Evolutionary conservation across 2,113 vertebrate genomes (phyloP), one percentile per base, ranked within the genome.

Genomic region (Barnardius zonarius): DNA sequence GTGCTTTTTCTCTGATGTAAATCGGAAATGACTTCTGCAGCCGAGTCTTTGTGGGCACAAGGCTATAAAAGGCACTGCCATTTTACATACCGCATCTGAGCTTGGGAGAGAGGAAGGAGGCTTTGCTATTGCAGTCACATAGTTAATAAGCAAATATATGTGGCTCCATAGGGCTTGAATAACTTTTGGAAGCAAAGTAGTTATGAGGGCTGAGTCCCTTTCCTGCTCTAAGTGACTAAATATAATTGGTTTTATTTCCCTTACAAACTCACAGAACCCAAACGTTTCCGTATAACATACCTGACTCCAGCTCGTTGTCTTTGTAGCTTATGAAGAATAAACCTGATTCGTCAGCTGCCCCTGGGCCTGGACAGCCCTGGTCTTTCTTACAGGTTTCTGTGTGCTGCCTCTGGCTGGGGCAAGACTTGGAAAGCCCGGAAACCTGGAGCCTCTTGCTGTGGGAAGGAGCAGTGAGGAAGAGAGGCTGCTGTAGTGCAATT

Each of bases 71-170:
- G 91, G 83, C 72, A 10, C 59, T 85, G 88, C 84, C 92, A 33
- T 90, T 91, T 80, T 59, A 81, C 83, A 64, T 59, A 39, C 59
- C 80, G 5, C 79, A 19, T 17, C 33, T 15, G 4, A 69, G 86
- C 72, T 37, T 17, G 33, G 43, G 75, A 83, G 88, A 81, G 91
- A 70, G 44, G 83, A 64, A 66, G 79, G 67, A 77, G 92, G 76
- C 86, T 83, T 46, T 68, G 85, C 92, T 81, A 8, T 44, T 70
- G 10, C 83, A 18, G 83, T 68, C 87, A 8, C 88, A 31, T 94
- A 33, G 31, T 96, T 96, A 96, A 78, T 68, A 94, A 75, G 62
- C 93, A 94, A 97, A 96, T 95, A 17, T 82, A 75, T 93, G 96
- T 94, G 96, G 93, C 95, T 94, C 96, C 93, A 64, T 1, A 12